Base-by-base conservation (phyloP, 2,888 invertebrate species). In the Melieria omissa region DNA sequence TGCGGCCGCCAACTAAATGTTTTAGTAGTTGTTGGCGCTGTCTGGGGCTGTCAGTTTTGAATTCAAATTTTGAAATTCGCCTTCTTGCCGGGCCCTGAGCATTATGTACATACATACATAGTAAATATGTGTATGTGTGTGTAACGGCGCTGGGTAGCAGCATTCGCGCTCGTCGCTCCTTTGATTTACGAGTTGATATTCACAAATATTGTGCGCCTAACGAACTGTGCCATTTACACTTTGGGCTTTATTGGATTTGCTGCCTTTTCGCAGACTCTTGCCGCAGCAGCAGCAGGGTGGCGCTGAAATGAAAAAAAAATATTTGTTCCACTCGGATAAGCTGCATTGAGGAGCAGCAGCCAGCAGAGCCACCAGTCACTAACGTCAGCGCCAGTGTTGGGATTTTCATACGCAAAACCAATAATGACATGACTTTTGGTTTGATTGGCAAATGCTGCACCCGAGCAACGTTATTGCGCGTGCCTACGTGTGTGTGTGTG, bases 211-310 rank as follows among this genome's bases (percentile, higher is more conserved):
- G 49, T 62, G 78, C 80, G 81, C 78, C 81, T 83, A 82, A 82
- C 83, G 83, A 82, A 83, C 83, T 82, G 83, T 82, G 82, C 82
- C 81, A 83, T 82, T 83, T 82, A 83, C 82, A 82, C 83, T 81
- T 80, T 81, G 79, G 79, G 77, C 80, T 80, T 79, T 80, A 78
- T 80, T 80, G 78, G 45, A 66, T 47, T 45, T 63, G 45, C 57
- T 66, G n/a, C 60, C 60, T n/a, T 65, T 63, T 12, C 16, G 5
- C 5, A 10, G 49, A 44, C 9, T 29, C 29, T 9, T 14, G 12
- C 12, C 52, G 63, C 52, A n/a, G 49, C n/a, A 14, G 12, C n/a
- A n/a, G 46, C 49, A 49, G 57, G 66, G 7, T 47, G 42, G 58
- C 8, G 41, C 8, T 6, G 16, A 29, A 14, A 54, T 9, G 42